phyloP scores from a whole-genome alignment of 2,888 invertebrate genomes.

The Notodonta dromedarius region DNA sequence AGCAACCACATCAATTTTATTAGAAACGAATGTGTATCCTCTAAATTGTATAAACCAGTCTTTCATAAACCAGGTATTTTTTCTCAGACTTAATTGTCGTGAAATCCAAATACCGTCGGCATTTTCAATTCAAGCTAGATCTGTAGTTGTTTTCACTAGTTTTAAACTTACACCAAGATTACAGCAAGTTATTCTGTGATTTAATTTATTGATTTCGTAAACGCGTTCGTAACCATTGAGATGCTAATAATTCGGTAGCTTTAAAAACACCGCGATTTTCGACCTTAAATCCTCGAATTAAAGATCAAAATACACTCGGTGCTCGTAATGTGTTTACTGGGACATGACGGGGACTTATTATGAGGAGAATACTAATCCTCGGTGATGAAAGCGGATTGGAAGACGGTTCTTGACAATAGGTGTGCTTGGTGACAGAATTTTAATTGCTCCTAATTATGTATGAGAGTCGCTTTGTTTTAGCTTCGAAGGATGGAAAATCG shows the following conservation, averaged over 20 bases:
- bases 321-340: slow-evolving; percentile 15
- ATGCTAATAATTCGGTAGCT: slow-evolving; percentile 44
- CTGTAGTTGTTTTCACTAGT: no score
- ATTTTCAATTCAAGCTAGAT: no score
- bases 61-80: no score
- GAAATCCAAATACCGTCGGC: no score
- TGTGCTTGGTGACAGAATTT: neutral
- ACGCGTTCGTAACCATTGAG: slow-evolving; percentile 48
- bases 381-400: neutral
- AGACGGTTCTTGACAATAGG: neutral
- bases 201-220: slow-evolving; percentile 56
- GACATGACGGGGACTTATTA: slow-evolving; percentile 25
- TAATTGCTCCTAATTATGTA: neutral
- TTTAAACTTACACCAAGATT: slow-evolving; percentile 18
- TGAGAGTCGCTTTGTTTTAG: neutral
- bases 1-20: no score
- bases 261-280: slow-evolving; percentile 33
- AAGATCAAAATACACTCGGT: neutral
- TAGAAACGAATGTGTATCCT: no score
- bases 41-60: no score
- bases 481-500: no score
- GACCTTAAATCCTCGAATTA: slow-evolving; percentile 26
- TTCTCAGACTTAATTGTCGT: no score
- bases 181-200: slow-evolving; percentile 44
- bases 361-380: slow-evolving; percentile 18